These are phyloP conservation scores for Villa cingulata DNA, from an alignment of 2,888 invertebrate genomes.

Conservation along the genomic window DNA sequence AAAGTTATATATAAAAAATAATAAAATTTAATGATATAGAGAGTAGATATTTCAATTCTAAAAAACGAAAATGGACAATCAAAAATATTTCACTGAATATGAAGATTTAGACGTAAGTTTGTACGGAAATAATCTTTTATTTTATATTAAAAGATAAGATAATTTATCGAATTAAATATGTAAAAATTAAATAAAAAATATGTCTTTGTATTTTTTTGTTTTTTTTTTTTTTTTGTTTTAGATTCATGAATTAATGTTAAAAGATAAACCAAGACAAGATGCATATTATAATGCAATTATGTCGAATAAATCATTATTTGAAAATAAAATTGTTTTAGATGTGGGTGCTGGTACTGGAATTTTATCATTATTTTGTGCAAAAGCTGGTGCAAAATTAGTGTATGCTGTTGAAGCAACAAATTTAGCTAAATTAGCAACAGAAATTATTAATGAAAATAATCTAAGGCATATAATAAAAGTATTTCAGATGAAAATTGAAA, in stretches of 20 bases:
- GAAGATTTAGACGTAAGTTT: background rate
- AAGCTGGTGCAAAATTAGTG: constrained; percentile 75
- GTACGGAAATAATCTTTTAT: no score
- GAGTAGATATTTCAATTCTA: no score
- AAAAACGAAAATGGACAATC: no score
- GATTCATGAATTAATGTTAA: constrained; percentile 70
- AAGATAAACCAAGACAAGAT: constrained; percentile 59
- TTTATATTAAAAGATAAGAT: no score
- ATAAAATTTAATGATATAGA: no score
- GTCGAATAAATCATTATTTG: constrained; percentile 48
- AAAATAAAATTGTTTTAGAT: constrained; percentile 70
- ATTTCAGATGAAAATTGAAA: constrained; percentile 55
- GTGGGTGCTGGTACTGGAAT: constrained; percentile 82
- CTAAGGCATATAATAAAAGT: constrained; percentile 54
- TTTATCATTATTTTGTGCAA: constrained; percentile 75
- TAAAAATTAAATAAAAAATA: no score
- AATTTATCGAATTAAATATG: no score
- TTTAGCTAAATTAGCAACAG: constrained; percentile 47
- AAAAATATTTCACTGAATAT: background rate
- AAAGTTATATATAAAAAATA: no score
- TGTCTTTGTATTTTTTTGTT: background rate
- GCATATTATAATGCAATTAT: constrained; percentile 72
- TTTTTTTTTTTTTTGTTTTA: constrained; percentile 25
- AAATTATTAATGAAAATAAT: constrained; percentile 57
- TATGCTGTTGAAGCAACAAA: constrained; percentile 74